Evolutionary conservation across 2,113 vertebrate genomes (phyloP).

Genomic region (Progne subis): DNA sequence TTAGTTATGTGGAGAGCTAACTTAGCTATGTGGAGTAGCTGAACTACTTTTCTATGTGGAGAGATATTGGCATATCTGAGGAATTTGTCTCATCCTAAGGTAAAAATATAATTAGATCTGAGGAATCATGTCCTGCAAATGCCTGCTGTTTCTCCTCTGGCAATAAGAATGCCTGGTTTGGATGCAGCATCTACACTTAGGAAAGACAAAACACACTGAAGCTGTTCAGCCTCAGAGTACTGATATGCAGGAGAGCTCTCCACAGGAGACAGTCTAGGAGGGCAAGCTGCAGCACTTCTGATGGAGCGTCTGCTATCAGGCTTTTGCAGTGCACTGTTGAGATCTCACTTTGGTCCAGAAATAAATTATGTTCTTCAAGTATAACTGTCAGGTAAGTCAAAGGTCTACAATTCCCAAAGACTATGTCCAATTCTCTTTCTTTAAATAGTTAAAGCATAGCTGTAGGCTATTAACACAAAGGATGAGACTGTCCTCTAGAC

Average conservation of each 20-base stretch:
- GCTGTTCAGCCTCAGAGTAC: neutral
- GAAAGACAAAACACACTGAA: neutral
- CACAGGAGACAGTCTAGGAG: neutral
- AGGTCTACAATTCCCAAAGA: neutral
- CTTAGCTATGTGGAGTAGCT: neutral
- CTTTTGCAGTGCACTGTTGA: neutral
- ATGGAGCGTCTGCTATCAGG: neutral
- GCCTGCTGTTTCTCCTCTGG: neutral
- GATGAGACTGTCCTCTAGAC: neutral
- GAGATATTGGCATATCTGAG: neutral
- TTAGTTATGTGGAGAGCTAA: neutral
- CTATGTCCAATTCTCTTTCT: neutral
- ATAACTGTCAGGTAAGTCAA: neutral
- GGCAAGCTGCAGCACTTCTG: neutral
- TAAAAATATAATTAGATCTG: neutral
- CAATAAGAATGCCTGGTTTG: neutral
- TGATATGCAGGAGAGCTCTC: neutral
- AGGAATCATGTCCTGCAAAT: neutral
- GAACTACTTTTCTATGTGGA: neutral
- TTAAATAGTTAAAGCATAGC: neutral
- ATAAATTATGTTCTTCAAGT: neutral
- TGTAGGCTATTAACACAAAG: neutral
- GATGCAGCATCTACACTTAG: neutral
- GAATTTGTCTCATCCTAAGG: neutral
- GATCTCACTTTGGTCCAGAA: neutral